Percentiles rank a stretch among this genome's conserved stretches.
Conservation (phyloP, 2,888 invertebrate genomes). For the Theretra japonica region DNA sequence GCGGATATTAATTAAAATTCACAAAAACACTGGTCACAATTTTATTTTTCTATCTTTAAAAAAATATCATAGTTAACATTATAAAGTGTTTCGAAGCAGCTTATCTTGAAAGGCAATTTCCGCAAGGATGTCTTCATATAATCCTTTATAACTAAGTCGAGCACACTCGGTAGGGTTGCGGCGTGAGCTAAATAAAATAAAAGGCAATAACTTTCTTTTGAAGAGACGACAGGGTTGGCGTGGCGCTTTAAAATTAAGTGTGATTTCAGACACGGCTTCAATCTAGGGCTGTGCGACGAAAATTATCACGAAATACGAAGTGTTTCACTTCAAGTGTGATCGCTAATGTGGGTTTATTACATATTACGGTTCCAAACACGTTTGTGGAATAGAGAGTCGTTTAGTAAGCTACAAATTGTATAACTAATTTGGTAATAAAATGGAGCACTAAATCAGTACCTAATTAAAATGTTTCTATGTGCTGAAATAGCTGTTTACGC, state of each 20-base stretch:
- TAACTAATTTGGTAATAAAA: too few species aligned
- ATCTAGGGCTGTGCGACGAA: background rate
- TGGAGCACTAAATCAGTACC: too few species aligned
- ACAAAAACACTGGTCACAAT: too few species aligned
- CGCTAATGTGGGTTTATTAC: too few species aligned
- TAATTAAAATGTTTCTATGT: too few species aligned
- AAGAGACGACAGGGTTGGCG: constrained; percentile 6
- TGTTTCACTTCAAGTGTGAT: background rate
- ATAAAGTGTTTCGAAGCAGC: constrained; percentile 27
- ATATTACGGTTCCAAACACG: too few species aligned
- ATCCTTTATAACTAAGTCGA: constrained; percentile 47
- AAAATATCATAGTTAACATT: constrained; percentile 26
- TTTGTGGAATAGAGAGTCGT: too few species aligned
- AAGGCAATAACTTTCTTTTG: constrained; percentile 34
- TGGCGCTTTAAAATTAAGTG: constrained; percentile 27
- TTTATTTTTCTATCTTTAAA: too few species aligned
- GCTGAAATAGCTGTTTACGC: too few species aligned
- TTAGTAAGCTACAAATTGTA: too few species aligned
- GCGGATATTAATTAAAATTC: too few species aligned
- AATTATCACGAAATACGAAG: too few species aligned
- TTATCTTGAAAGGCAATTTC: constrained; percentile 45
- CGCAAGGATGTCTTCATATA: constrained; percentile 40
- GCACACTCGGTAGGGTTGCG: constrained; percentile 33
- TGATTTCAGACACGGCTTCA: constrained; percentile 12
- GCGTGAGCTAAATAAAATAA: constrained; percentile 37